Base-by-base conservation (phyloP, 2,797 vertebrate species). In the Trematomus bernacchii region DNA sequence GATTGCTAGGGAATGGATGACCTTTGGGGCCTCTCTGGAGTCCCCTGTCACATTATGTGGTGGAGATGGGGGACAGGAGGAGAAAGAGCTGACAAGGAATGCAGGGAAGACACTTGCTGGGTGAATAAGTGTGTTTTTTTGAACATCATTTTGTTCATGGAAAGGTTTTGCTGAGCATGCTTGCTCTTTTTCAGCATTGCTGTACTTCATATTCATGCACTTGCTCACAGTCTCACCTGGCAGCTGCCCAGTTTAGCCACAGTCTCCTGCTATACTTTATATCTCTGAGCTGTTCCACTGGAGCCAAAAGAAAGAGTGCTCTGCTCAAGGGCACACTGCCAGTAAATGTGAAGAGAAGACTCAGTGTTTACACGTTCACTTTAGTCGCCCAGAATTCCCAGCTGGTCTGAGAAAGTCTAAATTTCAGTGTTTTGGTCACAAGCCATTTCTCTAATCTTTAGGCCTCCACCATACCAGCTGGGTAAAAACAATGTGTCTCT, bases 1-100 rank as follows among this genome's bases (percentile, higher is more conserved):
- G 90, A 93, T 88, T 82, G 81, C 83, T 71, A 75, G 78, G 21
- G 67, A 88, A 92, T 85, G 65, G 71, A 92, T 92, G 91, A 92
- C 91, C 90, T 92, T 79, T 89, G 82, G 83, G 86, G 76, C 71
- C 71, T 73, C 76, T 77, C 79, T 70, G 62, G 71, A 84, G 83
- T 85, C 83, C 80, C 74, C 71, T 86, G 86, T 89, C 87, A 80
- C 76, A 72, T 87, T 66, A 73, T 76, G 77, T 64, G 66, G 68
- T 64, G 55, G 65, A 82, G 85, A 85, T 66, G 30, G 83, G 87
- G 79, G 79, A 73, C 72, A 66, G 74, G 51, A 3, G 50, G 19
- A 54, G 71, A 77, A 82, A 80, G 67, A 76, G 87, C 81, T 88
- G 86, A 90, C 83, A 83, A 48, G 65, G 77, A 77, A 72, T 60